These are phyloP conservation scores for Adela reaumurella DNA, from an alignment of 2,888 invertebrate species.

Conservation along the genomic window DNA sequence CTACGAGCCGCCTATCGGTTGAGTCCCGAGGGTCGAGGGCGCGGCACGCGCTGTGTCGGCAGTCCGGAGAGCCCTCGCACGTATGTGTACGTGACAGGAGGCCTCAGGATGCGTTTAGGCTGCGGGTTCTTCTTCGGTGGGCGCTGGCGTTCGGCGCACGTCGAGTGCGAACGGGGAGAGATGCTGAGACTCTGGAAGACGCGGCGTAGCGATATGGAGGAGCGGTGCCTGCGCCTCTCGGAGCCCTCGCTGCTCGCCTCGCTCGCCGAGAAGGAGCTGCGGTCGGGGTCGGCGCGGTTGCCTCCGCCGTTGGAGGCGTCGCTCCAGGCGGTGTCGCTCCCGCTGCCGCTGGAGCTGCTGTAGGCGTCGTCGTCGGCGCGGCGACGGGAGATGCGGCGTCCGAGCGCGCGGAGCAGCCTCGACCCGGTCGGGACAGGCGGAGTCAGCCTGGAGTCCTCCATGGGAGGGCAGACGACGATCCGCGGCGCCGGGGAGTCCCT, in stretches of 20 bases:
- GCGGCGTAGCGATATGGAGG: slow-evolving; percentile 65
- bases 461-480: slow-evolving; percentile 47
- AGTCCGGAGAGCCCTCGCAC: slow-evolving; percentile 77
- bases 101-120: slow-evolving; percentile 72
- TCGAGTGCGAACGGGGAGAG: slow-evolving; percentile 61
- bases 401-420: slow-evolving; percentile 63
- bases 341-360: slow-evolving; percentile 45
- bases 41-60: slow-evolving; percentile 77
- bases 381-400: slow-evolving; percentile 58
- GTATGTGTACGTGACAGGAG: slow-evolving; percentile 77
- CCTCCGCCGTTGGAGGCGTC: no score
- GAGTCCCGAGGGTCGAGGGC: slow-evolving; percentile 29
- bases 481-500: slow-evolving; percentile 38
- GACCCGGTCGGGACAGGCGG: slow-evolving; percentile 53
- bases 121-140: slow-evolving; percentile 57
- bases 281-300: slow-evolving; percentile 24
- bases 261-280: slow-evolving; percentile 56
- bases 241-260: slow-evolving; percentile 63
- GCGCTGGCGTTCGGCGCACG: slow-evolving; percentile 48
- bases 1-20: slow-evolving; percentile 10
- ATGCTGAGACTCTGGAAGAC: slow-evolving; percentile 68
- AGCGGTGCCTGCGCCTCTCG: slow-evolving; percentile 47
- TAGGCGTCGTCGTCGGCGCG: slow-evolving; percentile 39
- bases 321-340: slow-evolving; percentile 27
- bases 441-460: slow-evolving; percentile 53